Base-by-base conservation (phyloP, 2,797 vertebrate species). In the Chelmon rostratus region DNA sequence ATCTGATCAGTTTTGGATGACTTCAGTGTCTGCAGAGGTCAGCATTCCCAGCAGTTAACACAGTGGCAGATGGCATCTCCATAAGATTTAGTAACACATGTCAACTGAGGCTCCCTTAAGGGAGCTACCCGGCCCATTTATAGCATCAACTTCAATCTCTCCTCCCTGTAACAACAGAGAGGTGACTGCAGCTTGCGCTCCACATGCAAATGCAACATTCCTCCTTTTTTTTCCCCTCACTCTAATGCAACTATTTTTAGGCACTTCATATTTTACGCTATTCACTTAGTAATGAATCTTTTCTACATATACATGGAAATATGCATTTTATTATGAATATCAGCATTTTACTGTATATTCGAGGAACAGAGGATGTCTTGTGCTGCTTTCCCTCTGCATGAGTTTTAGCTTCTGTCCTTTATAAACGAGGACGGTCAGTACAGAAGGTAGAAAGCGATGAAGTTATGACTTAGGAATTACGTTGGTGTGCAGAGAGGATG, bases 11-110 rank as follows among this genome's bases (percentile, higher is more conserved):
- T 91, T 94, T 92, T 91, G 86, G 88, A 91, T 92, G 92, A 94
- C 94, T 93, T 93, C 87, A 62, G 87, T 90, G 87, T 91, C 90
- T 90, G 82, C 92, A 91, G 92, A 95, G 95, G 94, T 95, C 90
- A 94, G 76, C 83, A 68, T 92, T 93, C 90, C 91, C 91, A 92
- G 89, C 92, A 93, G 92, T 91, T 92, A 93, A 84, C 90, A 88
- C 87, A 82, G 89, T 85, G 88, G 92, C 95, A 96, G 94, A 96
- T 96, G 95, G 95, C 91, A 92, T 91, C 93, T 91, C 91, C 81
- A 79, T 88, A 95, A 95, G 95, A 95, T 95, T 95, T 95, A 96
- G 92, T 95, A 95, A 95, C 93, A 95, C 94, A 86, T 93, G 94
- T 96, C 95, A 96, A 91, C 90, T 68, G 87, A 91, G 82, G 85